Conservation (phyloP, 2,797 vertebrate genomes). For the Sphenodon punctatus region DNA sequence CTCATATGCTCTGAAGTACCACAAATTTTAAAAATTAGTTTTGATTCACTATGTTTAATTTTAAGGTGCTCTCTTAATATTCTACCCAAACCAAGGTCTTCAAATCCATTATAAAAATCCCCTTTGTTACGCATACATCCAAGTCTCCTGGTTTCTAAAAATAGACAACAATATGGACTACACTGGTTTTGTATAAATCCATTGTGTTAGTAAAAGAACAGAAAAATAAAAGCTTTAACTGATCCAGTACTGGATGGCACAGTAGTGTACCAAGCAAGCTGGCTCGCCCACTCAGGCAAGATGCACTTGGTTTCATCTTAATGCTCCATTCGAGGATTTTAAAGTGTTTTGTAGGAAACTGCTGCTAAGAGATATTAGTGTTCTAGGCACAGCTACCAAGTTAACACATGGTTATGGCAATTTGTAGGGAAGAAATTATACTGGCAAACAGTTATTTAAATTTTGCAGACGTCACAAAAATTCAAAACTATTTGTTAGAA, state of each 20-base stretch:
- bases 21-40: not conserved
- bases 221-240: fast-evolving
- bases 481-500: not conserved
- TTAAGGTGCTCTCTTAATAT: not conserved
- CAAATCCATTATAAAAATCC: not conserved
- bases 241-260: not conserved
- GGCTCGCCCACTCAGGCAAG: slow-evolving; percentile 15
- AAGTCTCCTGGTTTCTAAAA: not conserved
- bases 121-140: not conserved
- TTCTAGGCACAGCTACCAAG: slow-evolving; percentile 8
- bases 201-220: too few species aligned
- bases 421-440: slow-evolving; percentile 6
- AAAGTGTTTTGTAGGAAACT: slow-evolving; percentile 51
- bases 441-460: not conserved
- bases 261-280: not conserved
- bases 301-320: slow-evolving; percentile 7
- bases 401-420: not conserved
- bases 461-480: not conserved
- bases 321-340: not conserved
- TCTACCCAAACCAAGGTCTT: not conserved
- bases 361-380: not conserved
- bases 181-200: not conserved
- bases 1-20: not conserved
- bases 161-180: not conserved
- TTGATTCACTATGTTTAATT: not conserved